These are phyloP conservation scores for Ctenochaetus hawaiiensis DNA, from an alignment of 2,797 vertebrate species.

Conservation along the genomic window DNA sequence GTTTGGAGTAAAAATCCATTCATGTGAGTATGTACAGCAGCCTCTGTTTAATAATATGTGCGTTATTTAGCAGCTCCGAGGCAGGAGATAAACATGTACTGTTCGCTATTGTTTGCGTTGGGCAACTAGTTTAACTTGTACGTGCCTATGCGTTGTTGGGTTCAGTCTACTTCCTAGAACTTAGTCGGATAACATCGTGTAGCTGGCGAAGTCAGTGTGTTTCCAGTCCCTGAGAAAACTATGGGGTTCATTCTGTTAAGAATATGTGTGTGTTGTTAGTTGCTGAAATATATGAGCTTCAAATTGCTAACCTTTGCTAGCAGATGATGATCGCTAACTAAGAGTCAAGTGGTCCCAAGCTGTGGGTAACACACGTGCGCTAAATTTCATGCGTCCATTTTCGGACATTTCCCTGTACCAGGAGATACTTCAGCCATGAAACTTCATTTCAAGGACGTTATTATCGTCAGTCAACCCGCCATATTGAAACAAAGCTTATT, in stretches of 20 bases:
- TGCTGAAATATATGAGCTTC: neutral
- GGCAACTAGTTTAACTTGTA: constrained; percentile 78
- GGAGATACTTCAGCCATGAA: neutral
- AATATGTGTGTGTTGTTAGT: neutral
- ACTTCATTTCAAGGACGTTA: accelerated
- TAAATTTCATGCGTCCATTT: constrained; percentile 57
- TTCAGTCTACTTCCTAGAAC: constrained; percentile 66
- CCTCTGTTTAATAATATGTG: neutral
- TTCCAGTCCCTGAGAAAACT: neutral
- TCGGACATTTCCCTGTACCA: constrained; percentile 55
- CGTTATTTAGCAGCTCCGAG: neutral
- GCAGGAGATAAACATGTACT: constrained; percentile 29
- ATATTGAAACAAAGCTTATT: accelerated
- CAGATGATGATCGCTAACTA: constrained; percentile 42
- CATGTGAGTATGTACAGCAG: constrained; percentile 71
- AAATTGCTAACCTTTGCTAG: constrained; percentile 51
- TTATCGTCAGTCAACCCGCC: accelerated
- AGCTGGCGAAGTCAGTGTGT: neutral
- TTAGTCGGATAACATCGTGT: constrained; percentile 12
- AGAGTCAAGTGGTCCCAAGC: constrained; percentile 44
- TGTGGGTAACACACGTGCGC: constrained; percentile 72
- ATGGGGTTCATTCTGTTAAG: neutral
- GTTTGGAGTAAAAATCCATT: constrained; percentile 64
- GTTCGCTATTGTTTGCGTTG: constrained; percentile 77
- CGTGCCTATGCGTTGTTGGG: constrained; percentile 72